Percentiles rank a stretch among this genome's conserved stretches.
phyloP scores from a whole-genome alignment of 2,797 vertebrate genomes.

The Chiloscyllium punctatum region DNA sequence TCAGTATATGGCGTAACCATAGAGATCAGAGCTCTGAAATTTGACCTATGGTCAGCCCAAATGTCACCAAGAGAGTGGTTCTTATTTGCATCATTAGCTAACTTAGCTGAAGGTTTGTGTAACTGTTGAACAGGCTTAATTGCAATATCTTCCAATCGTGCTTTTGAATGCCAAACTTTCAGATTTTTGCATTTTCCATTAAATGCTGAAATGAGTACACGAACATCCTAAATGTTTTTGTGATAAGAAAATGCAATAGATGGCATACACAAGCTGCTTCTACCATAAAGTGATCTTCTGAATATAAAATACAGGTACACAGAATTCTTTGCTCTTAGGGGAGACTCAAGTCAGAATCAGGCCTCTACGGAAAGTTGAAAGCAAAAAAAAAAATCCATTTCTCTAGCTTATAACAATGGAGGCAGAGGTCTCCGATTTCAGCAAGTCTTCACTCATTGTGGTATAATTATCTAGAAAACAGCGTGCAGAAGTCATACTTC shows the following conservation, averaged over 20 bases:
- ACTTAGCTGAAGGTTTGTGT: neutral
- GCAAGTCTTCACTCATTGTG: neutral
- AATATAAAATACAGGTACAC: neutral
- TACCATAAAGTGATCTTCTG: neutral
- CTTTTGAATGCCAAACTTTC: neutral
- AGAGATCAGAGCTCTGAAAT: neutral
- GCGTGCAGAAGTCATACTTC: neutral
- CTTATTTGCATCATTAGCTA: too few relatives aligned
- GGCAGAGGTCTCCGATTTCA: neutral
- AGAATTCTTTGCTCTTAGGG: too few relatives aligned
- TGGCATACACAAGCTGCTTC: neutral
- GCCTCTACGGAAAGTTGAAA: neutral
- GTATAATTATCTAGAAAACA: neutral
- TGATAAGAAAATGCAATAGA: neutral
- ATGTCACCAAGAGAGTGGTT: neutral
- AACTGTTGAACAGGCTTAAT: neutral
- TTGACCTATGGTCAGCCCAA: neutral
- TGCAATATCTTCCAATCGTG: neutral
- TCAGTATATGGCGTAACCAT: neutral
- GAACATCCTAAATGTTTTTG: neutral
- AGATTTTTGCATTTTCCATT: neutral
- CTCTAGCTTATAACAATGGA: neutral
- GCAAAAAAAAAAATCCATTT: neutral
- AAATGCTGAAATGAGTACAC: neutral
- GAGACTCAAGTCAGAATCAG: neutral